Evolutionary conservation across 1,140 invertebrate genomes (phyloP), one percentile per base, ranked within the genome.

Genomic region (Drosophila kurseongensis): DNA sequence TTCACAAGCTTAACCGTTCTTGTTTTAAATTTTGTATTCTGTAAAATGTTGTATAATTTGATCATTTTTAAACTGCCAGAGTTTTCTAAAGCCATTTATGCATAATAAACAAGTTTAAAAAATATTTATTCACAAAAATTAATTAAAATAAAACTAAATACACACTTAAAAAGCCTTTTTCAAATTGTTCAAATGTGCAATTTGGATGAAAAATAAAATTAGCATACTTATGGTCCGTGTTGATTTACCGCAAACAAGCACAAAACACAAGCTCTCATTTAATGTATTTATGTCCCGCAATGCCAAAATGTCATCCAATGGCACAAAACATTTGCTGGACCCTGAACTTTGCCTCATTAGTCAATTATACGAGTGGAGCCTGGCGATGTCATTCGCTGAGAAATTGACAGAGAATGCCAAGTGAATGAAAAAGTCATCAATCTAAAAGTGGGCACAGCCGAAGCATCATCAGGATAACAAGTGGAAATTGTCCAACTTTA

Each of bases 341-440:
- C 48, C 27, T 73, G 67, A 73, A 73, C 67, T 52, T 48, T 74
- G 71, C 7, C 58, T 63, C 71, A 74, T 75, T 75, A 75, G 71
- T 75, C 71, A 75, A 62, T 74, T 75, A 50, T 35, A 36, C 23
- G 55, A 35, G 32, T 36, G 27, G 29, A 36, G 23, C 35, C 14
- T 45, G 47, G 16, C 41, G 13, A 10, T 69, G 45, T 44, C 48
- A 50, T 27, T 9, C n/a, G 41, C 50, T 40, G 67, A 29, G 66
- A 16, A 10, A 54, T 16, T 47, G 56, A 52, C 69, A 54, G 23
- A 52, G 23, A 61, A 55, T 73, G 67, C 55, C 69, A 60, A 73
- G 67, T 38, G 14, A 61, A 73, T 74, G 58, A 63, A 74, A 75
- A 62, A 50, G 29, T 42, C 58, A 74, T 74, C 71, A 73, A 74